A percentile compares a stretch with the other conserved stretches of the same genome.
These are phyloP conservation scores for Unio pictorum DNA, from an alignment of 2,888 invertebrate species.

Conservation along the genomic window DNA sequence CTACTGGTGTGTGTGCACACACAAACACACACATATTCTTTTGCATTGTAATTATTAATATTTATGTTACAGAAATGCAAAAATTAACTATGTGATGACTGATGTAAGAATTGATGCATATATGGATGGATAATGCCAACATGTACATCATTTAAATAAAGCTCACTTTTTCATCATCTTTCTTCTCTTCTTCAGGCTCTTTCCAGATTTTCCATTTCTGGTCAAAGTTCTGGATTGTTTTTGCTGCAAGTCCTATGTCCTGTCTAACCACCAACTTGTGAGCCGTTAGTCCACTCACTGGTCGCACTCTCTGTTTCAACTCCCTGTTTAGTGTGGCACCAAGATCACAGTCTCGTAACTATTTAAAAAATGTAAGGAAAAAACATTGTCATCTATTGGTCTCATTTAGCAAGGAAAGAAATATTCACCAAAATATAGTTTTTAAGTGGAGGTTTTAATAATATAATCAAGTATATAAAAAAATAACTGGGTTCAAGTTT, in stretches of 20 bases:
- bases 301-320: slow-evolving; percentile 91
- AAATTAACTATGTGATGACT: no score
- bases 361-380: slow-evolving; percentile 9
- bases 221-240: slow-evolving; percentile 92
- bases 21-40: no score
- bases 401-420: not conserved
- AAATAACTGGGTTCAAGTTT: no score
- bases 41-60: no score
- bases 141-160: no score
- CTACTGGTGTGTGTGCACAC: no score
- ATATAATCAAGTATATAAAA: no score
- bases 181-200: slow-evolving; percentile 66
- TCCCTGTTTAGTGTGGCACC: slow-evolving; percentile 98
- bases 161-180: slow-evolving; percentile 58
- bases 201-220: slow-evolving; percentile 87
- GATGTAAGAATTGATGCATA: no score
- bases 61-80: no score
- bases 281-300: slow-evolving; percentile 73
- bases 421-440: not conserved
- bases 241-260: slow-evolving; percentile 93
- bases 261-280: slow-evolving; percentile 78
- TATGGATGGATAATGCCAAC: no score
- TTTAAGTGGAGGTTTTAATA: not conserved
- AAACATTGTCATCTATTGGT: no score
- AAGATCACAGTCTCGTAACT: slow-evolving; percentile 91